phyloP scores from a whole-genome alignment of 2,113 vertebrate species.

The Poicephalus gulielmi region DNA sequence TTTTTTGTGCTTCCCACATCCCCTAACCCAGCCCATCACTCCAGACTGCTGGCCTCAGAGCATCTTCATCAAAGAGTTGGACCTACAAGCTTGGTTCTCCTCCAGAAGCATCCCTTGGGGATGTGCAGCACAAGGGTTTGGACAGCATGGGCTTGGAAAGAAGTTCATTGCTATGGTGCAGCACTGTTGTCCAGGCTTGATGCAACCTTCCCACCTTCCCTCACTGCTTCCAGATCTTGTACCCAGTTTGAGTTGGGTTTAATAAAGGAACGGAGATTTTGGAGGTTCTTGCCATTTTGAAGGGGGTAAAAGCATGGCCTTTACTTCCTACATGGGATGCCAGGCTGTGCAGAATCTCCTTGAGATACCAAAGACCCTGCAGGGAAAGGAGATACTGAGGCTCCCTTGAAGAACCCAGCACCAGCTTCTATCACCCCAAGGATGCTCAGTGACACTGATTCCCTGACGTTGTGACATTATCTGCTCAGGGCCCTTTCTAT shows the following conservation, averaged over 20 bases:
- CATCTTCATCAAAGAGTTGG: neutral
- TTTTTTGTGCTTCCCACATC: neutral
- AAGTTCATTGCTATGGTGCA: neutral
- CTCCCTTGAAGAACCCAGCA: neutral
- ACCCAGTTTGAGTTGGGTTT: neutral
- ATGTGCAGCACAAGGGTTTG: neutral
- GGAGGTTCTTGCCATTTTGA: neutral
- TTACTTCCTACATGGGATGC: neutral
- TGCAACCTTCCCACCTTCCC: neutral
- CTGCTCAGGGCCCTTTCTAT: neutral
- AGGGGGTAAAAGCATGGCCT: neutral
- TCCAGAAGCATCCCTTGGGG: neutral
- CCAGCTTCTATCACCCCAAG: neutral
- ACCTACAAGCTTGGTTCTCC: neutral
- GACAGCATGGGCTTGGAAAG: neutral
- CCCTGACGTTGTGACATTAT: neutral
- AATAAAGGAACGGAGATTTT: neutral
- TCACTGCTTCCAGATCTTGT: neutral
- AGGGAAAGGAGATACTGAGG: neutral
- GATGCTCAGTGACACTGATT: neutral
- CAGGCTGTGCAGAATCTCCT: neutral
- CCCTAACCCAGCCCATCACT: neutral
- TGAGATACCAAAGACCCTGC: neutral
- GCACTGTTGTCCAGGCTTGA: neutral
- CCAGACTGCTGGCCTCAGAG: neutral